phyloP scores from a whole-genome alignment of 1,140 invertebrate genomes.

The Helicoverpa armigera region DNA sequence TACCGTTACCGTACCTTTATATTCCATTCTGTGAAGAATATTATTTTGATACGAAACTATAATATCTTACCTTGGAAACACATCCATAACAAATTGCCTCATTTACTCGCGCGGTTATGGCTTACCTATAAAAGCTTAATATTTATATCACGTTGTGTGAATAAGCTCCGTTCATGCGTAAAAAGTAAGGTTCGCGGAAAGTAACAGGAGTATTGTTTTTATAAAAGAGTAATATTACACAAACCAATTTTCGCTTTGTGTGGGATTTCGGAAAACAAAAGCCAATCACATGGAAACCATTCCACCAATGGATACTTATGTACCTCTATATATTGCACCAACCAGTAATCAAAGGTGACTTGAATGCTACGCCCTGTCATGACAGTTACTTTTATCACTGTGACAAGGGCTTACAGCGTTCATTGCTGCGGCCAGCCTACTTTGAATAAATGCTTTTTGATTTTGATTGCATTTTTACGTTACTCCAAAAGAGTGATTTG shows the following conservation, averaged over 20 bases:
- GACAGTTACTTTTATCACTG: too few relatives aligned
- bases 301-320: not conserved
- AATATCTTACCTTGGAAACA: not conserved
- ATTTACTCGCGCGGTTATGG: not conserved
- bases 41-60: not conserved
- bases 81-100: slow-evolving; percentile 5
- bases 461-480: too few relatives aligned
- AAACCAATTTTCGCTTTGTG: not conserved
- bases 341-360: not conserved
- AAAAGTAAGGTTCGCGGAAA: not conserved
- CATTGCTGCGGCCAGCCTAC: too few relatives aligned
- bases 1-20: too few relatives aligned
- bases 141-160: slow-evolving; percentile 11
- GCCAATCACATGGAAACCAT: not conserved
- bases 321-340: not conserved
- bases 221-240: not conserved
- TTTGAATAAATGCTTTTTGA: too few relatives aligned
- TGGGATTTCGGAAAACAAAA: slow-evolving; percentile 2
- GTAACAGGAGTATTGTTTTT: not conserved
- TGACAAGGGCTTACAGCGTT: too few relatives aligned
- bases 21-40: not conserved
- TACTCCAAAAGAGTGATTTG: too few relatives aligned
- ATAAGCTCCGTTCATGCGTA: slow-evolving; percentile 7
- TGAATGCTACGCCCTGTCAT: not conserved
- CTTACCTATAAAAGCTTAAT: slow-evolving; percentile 7